Conservation (phyloP, 2,888 invertebrate species). For the Lasioglossum lativentre region DNA sequence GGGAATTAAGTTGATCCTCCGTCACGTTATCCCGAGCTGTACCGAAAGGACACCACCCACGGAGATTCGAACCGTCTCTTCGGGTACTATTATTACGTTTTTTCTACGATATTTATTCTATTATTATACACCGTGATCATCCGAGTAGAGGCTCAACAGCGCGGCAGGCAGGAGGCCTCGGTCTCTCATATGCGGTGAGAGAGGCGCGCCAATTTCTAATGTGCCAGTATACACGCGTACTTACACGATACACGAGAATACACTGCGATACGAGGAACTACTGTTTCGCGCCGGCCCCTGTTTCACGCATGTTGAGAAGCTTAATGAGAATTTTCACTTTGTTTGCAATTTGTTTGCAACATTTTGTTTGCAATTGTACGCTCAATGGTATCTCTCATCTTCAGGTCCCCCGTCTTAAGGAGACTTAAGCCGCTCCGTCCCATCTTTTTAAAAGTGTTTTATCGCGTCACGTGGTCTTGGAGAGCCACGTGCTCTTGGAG, state of each 20-base stretch:
- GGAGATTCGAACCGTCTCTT: conserved; percentile 4
- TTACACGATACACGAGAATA: conserved; percentile 12
- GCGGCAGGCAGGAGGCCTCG: conserved; percentile 51
- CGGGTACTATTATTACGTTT: conserved; percentile 16
- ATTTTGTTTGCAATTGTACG: neutral
- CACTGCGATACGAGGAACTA: neutral
- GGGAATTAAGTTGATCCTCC: conserved; percentile 52
- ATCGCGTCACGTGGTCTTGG: neutral
- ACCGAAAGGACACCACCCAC: neutral
- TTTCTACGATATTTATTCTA: conserved; percentile 36
- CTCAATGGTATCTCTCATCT: rapidly evolving
- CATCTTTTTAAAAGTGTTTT: neutral
- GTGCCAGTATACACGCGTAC: conserved; percentile 65
- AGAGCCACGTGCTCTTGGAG: neutral
- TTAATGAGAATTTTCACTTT: neutral
- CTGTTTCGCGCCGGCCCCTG: neutral
- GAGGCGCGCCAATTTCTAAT: conserved; percentile 68
- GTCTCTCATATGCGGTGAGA: conserved; percentile 57
- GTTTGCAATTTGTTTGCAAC: too few relatives aligned
- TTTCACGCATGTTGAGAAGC: neutral
- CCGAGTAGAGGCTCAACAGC: conserved; percentile 57
- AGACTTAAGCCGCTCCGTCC: neutral
- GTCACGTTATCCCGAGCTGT: neutral
- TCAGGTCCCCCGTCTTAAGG: neutral
- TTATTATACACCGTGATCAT: conserved; percentile 29